Conservation (phyloP, 2,888 invertebrate genomes). For the Drosophila nr. medialis region DNA sequence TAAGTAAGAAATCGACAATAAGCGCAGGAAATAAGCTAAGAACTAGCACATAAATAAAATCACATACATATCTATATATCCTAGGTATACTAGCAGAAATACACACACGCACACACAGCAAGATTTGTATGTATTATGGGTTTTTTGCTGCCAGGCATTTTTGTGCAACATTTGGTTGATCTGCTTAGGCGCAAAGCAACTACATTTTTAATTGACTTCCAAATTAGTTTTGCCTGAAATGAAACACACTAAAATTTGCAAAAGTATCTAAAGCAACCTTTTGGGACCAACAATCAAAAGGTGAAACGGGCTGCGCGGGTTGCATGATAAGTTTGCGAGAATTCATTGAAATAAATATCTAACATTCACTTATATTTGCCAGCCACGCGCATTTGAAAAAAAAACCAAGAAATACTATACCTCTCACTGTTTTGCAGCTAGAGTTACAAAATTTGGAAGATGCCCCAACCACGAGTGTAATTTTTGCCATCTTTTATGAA, state of each 20-base stretch:
- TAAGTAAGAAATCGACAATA: constrained; percentile 77
- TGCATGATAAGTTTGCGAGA: neutral
- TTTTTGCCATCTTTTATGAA: neutral
- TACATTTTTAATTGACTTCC: constrained; percentile 72
- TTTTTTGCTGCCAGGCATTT: constrained; percentile 13
- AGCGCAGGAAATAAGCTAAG: constrained; percentile 72
- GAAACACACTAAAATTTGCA: constrained; percentile 33
- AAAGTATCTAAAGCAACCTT: constrained; percentile 2
- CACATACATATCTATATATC: constrained; percentile 3
- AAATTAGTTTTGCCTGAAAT: constrained; percentile 68
- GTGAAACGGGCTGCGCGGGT: neutral
- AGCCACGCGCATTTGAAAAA: neutral
- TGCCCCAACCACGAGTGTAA: too few relatives aligned
- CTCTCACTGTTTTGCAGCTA: neutral
- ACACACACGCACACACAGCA: neutral
- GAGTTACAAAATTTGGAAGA: neutral
- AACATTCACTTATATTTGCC: neutral
- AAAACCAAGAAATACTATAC: too few relatives aligned
- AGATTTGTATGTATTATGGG: constrained; percentile 2
- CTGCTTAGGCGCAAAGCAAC: constrained; percentile 29
- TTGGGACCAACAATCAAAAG: constrained; percentile 9
- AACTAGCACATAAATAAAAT: constrained; percentile 50
- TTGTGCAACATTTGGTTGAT: constrained; percentile 19
- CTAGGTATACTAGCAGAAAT: constrained; percentile 2
- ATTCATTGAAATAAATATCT: neutral